Evolutionary conservation across 2,113 vertebrate genomes (phyloP), one percentile per base, ranked within the genome.

Genomic region (Leptodactylus fuscus): DNA sequence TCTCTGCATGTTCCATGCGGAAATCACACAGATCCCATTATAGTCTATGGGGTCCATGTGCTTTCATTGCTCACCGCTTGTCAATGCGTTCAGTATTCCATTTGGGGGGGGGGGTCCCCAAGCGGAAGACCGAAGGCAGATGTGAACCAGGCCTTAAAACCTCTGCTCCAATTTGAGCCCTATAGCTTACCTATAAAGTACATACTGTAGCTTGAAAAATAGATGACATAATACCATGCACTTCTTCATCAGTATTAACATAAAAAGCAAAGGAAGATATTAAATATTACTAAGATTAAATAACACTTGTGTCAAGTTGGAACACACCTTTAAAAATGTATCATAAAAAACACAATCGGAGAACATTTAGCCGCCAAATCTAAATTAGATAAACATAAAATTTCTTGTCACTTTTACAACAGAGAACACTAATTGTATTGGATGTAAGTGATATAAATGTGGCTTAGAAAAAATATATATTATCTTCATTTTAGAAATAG

Each of bases 381-480:
- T 53, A 85, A 79, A 85, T 24, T 53, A 85, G 24, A 24, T 71
- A 38, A 71, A 80, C 76, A 70, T 36, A 85, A 85, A 80, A 51
- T 77, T 12, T 32, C 34, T 85, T 79, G 4, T 81, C 76, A 81
- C 76, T 81, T 85, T 55, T 73, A 85, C 84, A 85, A 85, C 77
- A 85, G 48, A 85, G 62, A 85, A 81, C 77, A 85, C 67, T 41
- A 55, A 81, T 81, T 73, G 76, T 80, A 85, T 81, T 90, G 89
- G 92, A 92, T 91, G 91, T 89, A 90, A 91, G 93, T 94, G 92
- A 90, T 94, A 95, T 92, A 95, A 95, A 95, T 74, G 90, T 88
- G 88, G 89, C 89, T 93, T 95, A 95, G 93, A 93, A 95, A 95
- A 95, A 94, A 94, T 95, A 94, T 91, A 94, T 93, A 87, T 89